Conservation (phyloP, 2,888 invertebrate species). For the Sarcophaga variegata region DNA sequence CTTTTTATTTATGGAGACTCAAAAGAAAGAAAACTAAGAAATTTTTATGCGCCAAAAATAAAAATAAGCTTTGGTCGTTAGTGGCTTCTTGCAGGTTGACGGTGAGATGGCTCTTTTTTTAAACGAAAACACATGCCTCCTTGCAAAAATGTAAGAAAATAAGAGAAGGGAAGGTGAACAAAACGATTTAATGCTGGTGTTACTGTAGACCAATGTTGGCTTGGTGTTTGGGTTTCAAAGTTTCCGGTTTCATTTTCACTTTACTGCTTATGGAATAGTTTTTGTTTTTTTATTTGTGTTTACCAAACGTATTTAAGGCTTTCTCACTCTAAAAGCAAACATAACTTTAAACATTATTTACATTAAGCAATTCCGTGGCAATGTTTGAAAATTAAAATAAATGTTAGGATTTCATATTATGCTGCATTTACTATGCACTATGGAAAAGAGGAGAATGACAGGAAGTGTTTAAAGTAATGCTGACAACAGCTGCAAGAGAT, state of each 20-base stretch:
- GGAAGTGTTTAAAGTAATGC: no score
- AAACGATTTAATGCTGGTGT: not conserved
- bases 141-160: no score
- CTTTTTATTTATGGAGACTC: no score
- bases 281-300: not conserved
- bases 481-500: not conserved
- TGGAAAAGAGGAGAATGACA: no score
- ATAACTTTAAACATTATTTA: constrained; percentile 69
- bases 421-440: not conserved
- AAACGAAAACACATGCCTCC: no score
- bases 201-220: not conserved
- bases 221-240: not conserved
- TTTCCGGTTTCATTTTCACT: constrained; percentile 28
- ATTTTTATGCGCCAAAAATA: no score
- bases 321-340: constrained; percentile 61
- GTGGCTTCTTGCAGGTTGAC: no score
- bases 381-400: constrained; percentile 46
- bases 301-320: constrained; percentile 21
- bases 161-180: no score
- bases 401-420: constrained; percentile 9
- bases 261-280: not conserved
- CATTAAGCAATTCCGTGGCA: constrained; percentile 66
- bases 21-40: no score
- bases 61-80: no score
- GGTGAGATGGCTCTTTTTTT: no score